A percentile compares a stretch with the other conserved stretches of the same genome.
phyloP scores from a whole-genome alignment of 2,888 invertebrate species.

The Nephrotoma guestfalica region DNA sequence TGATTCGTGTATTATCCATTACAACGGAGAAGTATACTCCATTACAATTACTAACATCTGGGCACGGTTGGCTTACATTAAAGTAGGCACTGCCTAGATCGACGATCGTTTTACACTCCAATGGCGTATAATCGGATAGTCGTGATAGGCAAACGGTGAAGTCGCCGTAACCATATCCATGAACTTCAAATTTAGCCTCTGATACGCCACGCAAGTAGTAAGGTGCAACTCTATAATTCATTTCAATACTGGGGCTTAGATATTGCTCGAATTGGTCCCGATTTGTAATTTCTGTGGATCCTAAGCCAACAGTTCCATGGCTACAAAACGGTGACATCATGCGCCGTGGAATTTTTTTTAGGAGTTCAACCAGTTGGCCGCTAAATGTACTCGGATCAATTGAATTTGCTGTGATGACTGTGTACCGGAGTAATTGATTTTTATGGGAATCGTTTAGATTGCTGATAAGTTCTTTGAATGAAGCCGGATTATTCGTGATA shows the following conservation, averaged over 20 bases:
- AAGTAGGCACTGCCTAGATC: constrained; percentile 34
- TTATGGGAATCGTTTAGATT: neutral
- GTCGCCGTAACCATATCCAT: constrained; percentile 37
- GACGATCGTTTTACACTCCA: constrained; percentile 35
- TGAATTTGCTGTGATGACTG: constrained; percentile 3
- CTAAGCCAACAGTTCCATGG: neutral
- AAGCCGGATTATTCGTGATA: constrained; percentile 31
- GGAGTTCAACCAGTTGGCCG: constrained; percentile 18
- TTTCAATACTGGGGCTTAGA: constrained; percentile 37
- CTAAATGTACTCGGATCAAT: constrained; percentile 14
- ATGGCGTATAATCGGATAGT: constrained; percentile 30
- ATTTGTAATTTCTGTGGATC: neutral
- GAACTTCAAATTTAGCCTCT: constrained; percentile 29
- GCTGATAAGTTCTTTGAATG: constrained; percentile 32
- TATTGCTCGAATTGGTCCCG: constrained; percentile 42
- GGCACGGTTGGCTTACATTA: constrained; percentile 36
- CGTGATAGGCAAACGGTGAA: constrained; percentile 42
- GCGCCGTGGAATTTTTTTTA: constrained; percentile 22
- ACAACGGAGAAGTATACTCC: constrained; percentile 38
- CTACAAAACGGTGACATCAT: constrained; percentile 24
- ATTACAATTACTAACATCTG: constrained; percentile 35
- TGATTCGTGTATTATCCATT: constrained; percentile 35
- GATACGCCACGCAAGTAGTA: constrained; percentile 29
- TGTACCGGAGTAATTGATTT: constrained; percentile 1
- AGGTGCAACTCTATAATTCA: constrained; percentile 38